phyloP scores from a whole-genome alignment of 2,888 invertebrate species.

The Hydraecia micacea region DNA sequence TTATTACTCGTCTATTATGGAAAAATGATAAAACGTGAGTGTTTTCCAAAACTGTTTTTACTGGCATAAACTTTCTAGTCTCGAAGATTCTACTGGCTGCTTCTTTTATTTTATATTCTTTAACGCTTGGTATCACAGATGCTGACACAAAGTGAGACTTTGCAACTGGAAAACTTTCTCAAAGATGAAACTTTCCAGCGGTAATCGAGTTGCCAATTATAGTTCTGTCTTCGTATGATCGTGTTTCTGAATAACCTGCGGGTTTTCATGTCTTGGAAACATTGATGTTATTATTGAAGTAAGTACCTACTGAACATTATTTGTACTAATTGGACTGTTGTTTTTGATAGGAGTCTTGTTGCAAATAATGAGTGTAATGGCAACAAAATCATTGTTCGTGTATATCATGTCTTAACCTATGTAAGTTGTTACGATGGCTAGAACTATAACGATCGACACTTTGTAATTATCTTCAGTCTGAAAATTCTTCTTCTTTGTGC shows the following conservation, averaged over 20 bases:
- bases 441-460: not conserved
- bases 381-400: slow-evolving; percentile 1
- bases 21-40: slow-evolving; percentile 9
- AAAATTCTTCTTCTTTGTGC: not conserved
- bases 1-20: not conserved
- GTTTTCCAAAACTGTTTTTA: slow-evolving; percentile 14
- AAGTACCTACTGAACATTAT: not conserved
- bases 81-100: not conserved
- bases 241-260: not conserved
- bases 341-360: slow-evolving; percentile 11
- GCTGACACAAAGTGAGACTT: slow-evolving; percentile 28
- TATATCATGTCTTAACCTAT: not conserved
- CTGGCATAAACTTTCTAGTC: slow-evolving; percentile 1
- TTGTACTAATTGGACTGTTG: not conserved
- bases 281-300: not conserved
- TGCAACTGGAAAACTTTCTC: slow-evolving; percentile 19
- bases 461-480: not conserved
- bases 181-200: slow-evolving; percentile 27
- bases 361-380: slow-evolving; percentile 6
- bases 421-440: not conserved
- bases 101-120: slow-evolving; percentile 23
- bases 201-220: slow-evolving; percentile 37
- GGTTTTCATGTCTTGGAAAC: slow-evolving; percentile 9
- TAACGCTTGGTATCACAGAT: slow-evolving; percentile 12
- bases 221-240: slow-evolving; percentile 17